phyloP scores from a whole-genome alignment of 2,797 vertebrate species.

The Gambelia wislizenii region DNA sequence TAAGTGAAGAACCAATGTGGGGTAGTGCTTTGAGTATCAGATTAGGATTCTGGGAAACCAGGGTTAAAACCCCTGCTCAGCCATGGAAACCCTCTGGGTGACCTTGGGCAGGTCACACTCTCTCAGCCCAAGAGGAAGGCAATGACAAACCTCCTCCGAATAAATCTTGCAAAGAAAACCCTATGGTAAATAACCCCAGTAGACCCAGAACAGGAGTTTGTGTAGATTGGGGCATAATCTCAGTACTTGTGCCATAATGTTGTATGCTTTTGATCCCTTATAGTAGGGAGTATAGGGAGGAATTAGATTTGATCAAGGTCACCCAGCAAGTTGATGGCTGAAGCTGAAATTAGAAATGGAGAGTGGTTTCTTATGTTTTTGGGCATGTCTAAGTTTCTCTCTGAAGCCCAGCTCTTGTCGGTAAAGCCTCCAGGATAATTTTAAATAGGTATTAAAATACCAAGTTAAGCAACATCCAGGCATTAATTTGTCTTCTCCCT shows the following conservation, averaged over 20 bases:
- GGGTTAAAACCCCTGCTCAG: too few species aligned
- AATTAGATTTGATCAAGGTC: neutral
- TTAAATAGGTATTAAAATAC: neutral
- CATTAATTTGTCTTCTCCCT: neutral
- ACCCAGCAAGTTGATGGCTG: neutral
- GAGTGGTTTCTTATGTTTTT: neutral
- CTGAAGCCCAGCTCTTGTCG: neutral
- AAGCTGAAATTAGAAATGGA: neutral
- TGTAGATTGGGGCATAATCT: too few species aligned
- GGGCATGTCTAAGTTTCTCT: neutral
- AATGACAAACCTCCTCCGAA: too few species aligned
- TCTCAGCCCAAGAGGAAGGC: too few species aligned
- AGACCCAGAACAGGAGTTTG: too few species aligned
- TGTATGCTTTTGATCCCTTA: neutral
- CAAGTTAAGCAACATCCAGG: neutral
- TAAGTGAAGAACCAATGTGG: neutral
- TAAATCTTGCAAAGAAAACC: too few species aligned
- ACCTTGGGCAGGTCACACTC: too few species aligned
- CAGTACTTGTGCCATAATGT: neutral
- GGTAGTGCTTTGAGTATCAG: too few species aligned
- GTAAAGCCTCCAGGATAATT: neutral
- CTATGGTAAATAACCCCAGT: too few species aligned
- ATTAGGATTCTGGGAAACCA: too few species aligned
- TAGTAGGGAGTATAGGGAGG: neutral
- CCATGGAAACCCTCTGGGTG: too few species aligned